Percentiles rank a stretch among this genome's conserved stretches.
Evolutionary conservation across 2,888 invertebrate genomes (phyloP).

Genomic region (Epirrhoe tristata): DNA sequence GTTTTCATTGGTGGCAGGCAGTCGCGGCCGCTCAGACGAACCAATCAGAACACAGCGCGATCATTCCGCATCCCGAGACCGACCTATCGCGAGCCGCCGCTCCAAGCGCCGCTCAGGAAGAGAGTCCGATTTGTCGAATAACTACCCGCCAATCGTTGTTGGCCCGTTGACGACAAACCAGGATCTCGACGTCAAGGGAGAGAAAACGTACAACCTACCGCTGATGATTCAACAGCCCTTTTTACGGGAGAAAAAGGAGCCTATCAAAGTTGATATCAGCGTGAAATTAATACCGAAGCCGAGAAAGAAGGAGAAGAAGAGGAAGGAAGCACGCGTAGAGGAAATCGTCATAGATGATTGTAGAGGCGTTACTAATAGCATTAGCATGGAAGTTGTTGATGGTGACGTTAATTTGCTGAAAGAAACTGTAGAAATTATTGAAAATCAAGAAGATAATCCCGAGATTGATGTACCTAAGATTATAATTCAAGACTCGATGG

Average conservation of each 20-base stretch:
- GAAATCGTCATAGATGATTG: slow-evolving; percentile 63
- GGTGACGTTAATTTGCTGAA: slow-evolving; percentile 69
- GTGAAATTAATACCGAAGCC: slow-evolving; percentile 90
- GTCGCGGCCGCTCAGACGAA: slow-evolving; percentile 83
- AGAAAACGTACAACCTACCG: slow-evolving; percentile 78
- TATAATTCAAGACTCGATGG: slow-evolving; percentile 32
- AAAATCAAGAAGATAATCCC: slow-evolving; percentile 39
- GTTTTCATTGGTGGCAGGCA: slow-evolving; percentile 86
- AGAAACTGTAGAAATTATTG: slow-evolving; percentile 67
- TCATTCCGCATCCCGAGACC: slow-evolving; percentile 75
- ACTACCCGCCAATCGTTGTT: slow-evolving; percentile 76
- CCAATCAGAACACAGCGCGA: slow-evolving; percentile 86
- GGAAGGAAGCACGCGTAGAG: slow-evolving; percentile 64
- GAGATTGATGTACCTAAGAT: slow-evolving; percentile 40
- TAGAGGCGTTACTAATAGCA: slow-evolving; percentile 72
- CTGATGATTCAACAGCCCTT: slow-evolving; percentile 86
- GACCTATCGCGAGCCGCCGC: slow-evolving; percentile 66
- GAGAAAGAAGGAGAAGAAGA: slow-evolving; percentile 76
- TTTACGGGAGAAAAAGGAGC: slow-evolving; percentile 88
- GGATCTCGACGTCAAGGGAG: slow-evolving; percentile 78
- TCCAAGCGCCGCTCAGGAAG: slow-evolving; percentile 81
- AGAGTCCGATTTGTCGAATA: slow-evolving; percentile 86
- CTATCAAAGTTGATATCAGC: slow-evolving; percentile 91
- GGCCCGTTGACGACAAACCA: slow-evolving; percentile 82
- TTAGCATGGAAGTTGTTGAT: slow-evolving; percentile 79